phyloP scores from a whole-genome alignment of 2,113 vertebrate species.

The Andinoacara biseriatus region DNA sequence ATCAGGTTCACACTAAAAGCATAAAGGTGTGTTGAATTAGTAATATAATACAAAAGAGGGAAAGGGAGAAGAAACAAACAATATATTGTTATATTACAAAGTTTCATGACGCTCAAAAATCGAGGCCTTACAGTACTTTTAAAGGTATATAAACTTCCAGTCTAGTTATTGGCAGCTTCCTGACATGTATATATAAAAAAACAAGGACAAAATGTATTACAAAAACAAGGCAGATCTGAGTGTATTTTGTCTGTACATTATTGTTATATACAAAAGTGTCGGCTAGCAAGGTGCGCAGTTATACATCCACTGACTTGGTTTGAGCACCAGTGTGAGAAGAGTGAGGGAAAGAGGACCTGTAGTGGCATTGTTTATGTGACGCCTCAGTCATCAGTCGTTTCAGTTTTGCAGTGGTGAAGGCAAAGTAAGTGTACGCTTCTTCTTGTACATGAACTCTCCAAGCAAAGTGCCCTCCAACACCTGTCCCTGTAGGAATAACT shows the following conservation, averaged over 20 bases:
- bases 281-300: slow-evolving; percentile 87
- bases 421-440: slow-evolving; percentile 72
- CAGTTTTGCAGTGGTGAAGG: slow-evolving; percentile 77
- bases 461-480: slow-evolving; percentile 77
- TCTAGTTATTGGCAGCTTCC: slow-evolving; percentile 92
- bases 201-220: slow-evolving; percentile 86
- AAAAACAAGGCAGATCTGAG: slow-evolving; percentile 91
- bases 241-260: slow-evolving; percentile 81
- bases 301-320: slow-evolving; percentile 86
- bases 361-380: slow-evolving; percentile 70
- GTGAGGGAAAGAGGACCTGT: slow-evolving; percentile 73
- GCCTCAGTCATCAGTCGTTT: slow-evolving; percentile 67
- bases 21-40: slow-evolving; percentile 99
- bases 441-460: slow-evolving; percentile 66
- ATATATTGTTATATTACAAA: slow-evolving; percentile 96
- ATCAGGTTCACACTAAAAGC: slow-evolving; percentile 99
- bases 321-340: slow-evolving; percentile 92
- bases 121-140: slow-evolving; percentile 99
- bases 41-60: slow-evolving; percentile 89
- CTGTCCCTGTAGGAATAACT: slow-evolving; percentile 60
- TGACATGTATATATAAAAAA: slow-evolving; percentile 87
- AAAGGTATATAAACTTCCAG: slow-evolving; percentile 97
- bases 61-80: slow-evolving; percentile 83
- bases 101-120: slow-evolving; percentile 93
- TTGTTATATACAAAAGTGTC: slow-evolving; percentile 97